phyloP scores from a whole-genome alignment of 2,113 vertebrate genomes.

The Rafetus swinhoei region DNA sequence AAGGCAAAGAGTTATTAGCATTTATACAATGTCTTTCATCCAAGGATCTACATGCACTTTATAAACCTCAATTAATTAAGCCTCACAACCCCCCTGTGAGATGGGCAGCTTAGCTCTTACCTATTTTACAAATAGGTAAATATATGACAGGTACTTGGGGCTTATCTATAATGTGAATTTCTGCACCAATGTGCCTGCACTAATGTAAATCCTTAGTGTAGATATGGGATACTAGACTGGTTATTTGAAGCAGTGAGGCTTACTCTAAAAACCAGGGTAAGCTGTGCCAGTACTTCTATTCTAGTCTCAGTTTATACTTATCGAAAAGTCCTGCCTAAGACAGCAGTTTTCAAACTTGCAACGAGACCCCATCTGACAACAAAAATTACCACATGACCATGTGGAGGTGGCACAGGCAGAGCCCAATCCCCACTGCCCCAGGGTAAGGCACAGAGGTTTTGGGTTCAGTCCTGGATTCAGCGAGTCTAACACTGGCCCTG shows the following conservation, averaged over 20 bases:
- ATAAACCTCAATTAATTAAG: slow-evolving; percentile 1
- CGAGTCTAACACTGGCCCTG: too few relatives aligned
- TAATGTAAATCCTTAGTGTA: neutral
- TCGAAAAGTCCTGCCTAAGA: neutral
- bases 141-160: neutral
- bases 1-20: neutral
- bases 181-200: neutral
- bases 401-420: too few relatives aligned
- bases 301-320: neutral
- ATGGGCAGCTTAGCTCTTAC: neutral
- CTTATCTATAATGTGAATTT: neutral
- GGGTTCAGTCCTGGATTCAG: too few relatives aligned
- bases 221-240: neutral
- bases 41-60: slow-evolving; percentile 12
- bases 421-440: too few relatives aligned
- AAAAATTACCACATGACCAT: too few relatives aligned
- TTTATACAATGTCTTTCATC: neutral
- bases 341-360: too few relatives aligned
- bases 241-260: neutral
- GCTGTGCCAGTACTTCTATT: neutral
- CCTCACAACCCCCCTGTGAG: neutral
- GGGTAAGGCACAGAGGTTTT: too few relatives aligned
- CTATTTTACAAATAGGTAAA: slow-evolving; percentile 29
- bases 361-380: too few relatives aligned
- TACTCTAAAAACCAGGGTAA: neutral